Conservation (phyloP, 2,113 vertebrate genomes). For the Tragelaphus buxtoni region DNA sequence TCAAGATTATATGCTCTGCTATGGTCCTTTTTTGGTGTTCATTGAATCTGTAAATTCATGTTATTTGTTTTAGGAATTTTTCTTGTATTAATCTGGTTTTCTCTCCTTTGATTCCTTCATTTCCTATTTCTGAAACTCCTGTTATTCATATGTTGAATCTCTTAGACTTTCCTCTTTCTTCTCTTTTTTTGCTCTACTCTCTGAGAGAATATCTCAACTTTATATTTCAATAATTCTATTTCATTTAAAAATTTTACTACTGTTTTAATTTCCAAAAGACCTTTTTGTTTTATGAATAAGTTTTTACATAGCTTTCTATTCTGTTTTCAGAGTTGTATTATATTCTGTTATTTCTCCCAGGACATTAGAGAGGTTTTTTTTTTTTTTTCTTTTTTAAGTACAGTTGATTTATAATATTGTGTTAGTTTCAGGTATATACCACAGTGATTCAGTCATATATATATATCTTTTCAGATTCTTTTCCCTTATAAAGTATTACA, state of each 20-base stretch:
- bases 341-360: neutral
- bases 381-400: neutral
- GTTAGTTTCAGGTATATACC: neutral
- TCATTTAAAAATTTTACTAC: neutral
- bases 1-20: neutral
- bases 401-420: neutral
- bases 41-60: neutral
- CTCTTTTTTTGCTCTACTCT: neutral
- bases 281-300: neutral
- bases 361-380: neutral
- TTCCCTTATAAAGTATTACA: neutral
- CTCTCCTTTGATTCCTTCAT: neutral
- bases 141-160: neutral
- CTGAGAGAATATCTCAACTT: neutral
- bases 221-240: neutral
- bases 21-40: neutral
- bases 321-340: neutral
- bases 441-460: neutral
- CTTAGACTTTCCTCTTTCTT: neutral
- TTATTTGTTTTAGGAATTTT: conserved; percentile 19
- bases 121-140: neutral
- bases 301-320: neutral
- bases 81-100: neutral
- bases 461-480: neutral
- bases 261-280: neutral